Evolutionary conservation across 2,888 invertebrate genomes (phyloP).

Genomic region (Scaptomyza flava): DNA sequence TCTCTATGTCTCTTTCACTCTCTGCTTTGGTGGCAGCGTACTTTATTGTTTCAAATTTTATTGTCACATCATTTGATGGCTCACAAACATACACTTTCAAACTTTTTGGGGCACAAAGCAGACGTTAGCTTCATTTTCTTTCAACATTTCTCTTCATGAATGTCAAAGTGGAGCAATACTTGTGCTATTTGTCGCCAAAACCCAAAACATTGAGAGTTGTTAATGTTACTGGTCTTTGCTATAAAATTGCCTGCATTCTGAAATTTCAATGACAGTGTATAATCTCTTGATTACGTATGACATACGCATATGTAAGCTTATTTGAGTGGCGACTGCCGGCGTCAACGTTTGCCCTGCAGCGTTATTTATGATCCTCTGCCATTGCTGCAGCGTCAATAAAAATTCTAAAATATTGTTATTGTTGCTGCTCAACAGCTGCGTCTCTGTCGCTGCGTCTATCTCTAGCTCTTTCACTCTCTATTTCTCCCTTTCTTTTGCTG

Average conservation of each 20-base stretch:
- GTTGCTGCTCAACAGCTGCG: slow-evolving; percentile 49
- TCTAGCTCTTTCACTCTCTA: not conserved
- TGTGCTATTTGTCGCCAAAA: slow-evolving; percentile 45
- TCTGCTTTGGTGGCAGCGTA: slow-evolving; percentile 43
- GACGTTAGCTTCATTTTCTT: slow-evolving; percentile 47
- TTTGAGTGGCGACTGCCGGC: slow-evolving; percentile 43
- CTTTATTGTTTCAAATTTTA: slow-evolving; percentile 81
- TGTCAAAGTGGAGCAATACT: slow-evolving; percentile 74
- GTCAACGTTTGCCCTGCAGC: slow-evolving; percentile 24
- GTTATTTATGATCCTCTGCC: slow-evolving; percentile 64
- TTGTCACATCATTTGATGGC: slow-evolving; percentile 77
- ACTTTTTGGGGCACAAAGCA: slow-evolving; percentile 9
- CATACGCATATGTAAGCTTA: slow-evolving; percentile 72
- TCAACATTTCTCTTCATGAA: slow-evolving; percentile 70
- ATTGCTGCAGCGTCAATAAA: slow-evolving; percentile 66
- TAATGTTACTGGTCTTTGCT: slow-evolving; percentile 11
- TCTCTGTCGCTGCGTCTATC: slow-evolving; percentile 9
- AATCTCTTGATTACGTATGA: slow-evolving; percentile 79
- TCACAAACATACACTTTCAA: slow-evolving; percentile 39
- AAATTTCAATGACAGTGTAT: slow-evolving; percentile 37
- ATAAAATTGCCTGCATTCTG: slow-evolving; percentile 61
- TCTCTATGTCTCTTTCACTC: slow-evolving; percentile 19
- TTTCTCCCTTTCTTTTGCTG: not conserved
- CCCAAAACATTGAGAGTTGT: slow-evolving; percentile 17
- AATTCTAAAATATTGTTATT: slow-evolving; percentile 73